Evolutionary conservation across 2,113 vertebrate species (phyloP).

Genomic region (Leuciscus idus): DNA sequence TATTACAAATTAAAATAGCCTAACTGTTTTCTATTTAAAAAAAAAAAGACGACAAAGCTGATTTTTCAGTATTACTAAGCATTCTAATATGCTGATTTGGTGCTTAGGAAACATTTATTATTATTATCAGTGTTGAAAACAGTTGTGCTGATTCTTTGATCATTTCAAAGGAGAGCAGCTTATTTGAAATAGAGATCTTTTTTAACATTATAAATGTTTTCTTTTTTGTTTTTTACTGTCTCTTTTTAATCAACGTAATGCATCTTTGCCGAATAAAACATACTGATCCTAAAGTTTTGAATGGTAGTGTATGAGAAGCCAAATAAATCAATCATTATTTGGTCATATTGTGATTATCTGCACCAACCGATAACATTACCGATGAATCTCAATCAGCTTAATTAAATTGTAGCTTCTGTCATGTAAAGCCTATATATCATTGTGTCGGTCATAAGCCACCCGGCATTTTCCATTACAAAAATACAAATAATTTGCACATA

Average conservation of each 20-base stretch:
- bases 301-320: neutral
- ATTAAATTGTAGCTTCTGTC: neutral
- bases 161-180: neutral
- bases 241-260: neutral
- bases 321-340: neutral
- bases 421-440: neutral
- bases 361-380: neutral
- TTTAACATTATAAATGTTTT: neutral
- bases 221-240: neutral
- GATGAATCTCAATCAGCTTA: neutral
- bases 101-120: neutral
- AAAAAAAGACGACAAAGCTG: too few relatives aligned
- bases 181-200: neutral
- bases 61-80: neutral
- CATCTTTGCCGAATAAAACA: neutral
- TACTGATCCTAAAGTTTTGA: neutral
- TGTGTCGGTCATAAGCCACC: neutral
- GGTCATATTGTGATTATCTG: neutral
- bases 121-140: neutral
- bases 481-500: neutral
- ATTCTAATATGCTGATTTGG: neutral
- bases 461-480: neutral
- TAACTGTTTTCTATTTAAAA: neutral
- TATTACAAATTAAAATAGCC: neutral
- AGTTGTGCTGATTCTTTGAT: neutral